phyloP scores from a whole-genome alignment of 1,140 invertebrate genomes.

The Caerostris extrusa region DNA sequence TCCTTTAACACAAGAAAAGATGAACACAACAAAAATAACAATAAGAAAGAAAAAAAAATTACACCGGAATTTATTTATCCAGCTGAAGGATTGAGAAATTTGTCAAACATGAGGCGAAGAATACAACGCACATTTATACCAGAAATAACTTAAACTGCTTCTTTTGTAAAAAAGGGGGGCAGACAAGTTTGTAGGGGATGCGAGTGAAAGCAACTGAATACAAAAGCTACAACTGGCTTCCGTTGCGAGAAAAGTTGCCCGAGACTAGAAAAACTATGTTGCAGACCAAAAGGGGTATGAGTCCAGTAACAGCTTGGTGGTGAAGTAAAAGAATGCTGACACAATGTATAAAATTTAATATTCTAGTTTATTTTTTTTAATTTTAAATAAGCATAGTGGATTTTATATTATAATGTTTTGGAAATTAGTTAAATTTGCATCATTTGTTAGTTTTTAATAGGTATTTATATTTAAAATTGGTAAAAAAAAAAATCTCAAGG shows the following conservation, averaged over 20 bases:
- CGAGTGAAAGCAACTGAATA: constrained; percentile 60
- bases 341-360: too few relatives aligned
- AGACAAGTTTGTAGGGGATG: neutral
- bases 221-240: constrained; percentile 68
- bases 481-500: too few relatives aligned
- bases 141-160: constrained; percentile 71
- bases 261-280: too few relatives aligned
- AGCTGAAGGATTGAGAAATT: constrained; percentile 73
- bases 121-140: constrained; percentile 57
- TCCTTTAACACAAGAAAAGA: constrained; percentile 38
- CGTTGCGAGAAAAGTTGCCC: constrained; percentile 59
- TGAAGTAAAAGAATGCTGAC: neutral
- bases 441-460: too few relatives aligned
- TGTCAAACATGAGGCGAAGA: constrained; percentile 62
- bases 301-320: neutral
- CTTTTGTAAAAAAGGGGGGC: constrained; percentile 59
- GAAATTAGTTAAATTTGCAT: too few relatives aligned
- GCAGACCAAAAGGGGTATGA: neutral
- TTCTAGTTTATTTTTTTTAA: too few relatives aligned
- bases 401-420: too few relatives aligned
- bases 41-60: constrained; percentile 9
- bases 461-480: too few relatives aligned
- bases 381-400: too few relatives aligned
- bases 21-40: constrained; percentile 24
- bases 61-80: constrained; percentile 74